phyloP scores from a whole-genome alignment of 1,140 invertebrate genomes.

The Drosophila kikkawai region DNA sequence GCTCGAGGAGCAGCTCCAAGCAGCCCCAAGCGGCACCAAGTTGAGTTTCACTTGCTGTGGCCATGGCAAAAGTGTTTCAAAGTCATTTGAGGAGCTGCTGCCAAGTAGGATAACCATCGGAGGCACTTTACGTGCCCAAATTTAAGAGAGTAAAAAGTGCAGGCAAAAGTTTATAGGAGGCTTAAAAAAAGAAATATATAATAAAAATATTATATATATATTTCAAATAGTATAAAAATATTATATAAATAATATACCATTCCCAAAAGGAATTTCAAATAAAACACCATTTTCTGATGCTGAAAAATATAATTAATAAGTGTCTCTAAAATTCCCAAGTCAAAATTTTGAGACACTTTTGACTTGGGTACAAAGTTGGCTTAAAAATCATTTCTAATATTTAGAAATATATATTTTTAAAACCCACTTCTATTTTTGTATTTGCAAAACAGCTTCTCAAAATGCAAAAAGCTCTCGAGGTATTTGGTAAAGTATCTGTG shows the following conservation, averaged over 20 bases:
- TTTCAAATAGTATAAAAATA: neutral
- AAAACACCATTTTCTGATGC: neutral
- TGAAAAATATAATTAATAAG: neutral
- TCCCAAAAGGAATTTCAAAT: neutral
- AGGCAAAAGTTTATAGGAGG: neutral
- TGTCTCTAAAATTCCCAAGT: neutral
- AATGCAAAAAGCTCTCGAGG: neutral
- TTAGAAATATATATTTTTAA: neutral
- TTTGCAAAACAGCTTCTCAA: neutral
- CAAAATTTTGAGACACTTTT: neutral
- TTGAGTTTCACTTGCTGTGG: constrained; percentile 39
- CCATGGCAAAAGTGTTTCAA: constrained; percentile 36
- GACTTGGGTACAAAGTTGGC: neutral
- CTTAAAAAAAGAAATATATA: neutral
- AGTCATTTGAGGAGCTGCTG: constrained; percentile 26
- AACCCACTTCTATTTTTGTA: neutral
- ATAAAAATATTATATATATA: neutral
- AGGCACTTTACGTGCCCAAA: constrained; percentile 29
- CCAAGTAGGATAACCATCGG: constrained; percentile 38
- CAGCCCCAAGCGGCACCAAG: constrained; percentile 5
- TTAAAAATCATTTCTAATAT: too few species aligned
- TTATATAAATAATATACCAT: neutral
- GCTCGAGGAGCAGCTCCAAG: constrained; percentile 25
- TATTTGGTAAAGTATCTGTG: neutral
- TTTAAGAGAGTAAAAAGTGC: neutral